A percentile compares a stretch with the other conserved stretches of the same genome.
These are phyloP conservation scores for Hylyphantes graminicola DNA, from an alignment of 1,140 invertebrate genomes.

Conservation along the genomic window DNA sequence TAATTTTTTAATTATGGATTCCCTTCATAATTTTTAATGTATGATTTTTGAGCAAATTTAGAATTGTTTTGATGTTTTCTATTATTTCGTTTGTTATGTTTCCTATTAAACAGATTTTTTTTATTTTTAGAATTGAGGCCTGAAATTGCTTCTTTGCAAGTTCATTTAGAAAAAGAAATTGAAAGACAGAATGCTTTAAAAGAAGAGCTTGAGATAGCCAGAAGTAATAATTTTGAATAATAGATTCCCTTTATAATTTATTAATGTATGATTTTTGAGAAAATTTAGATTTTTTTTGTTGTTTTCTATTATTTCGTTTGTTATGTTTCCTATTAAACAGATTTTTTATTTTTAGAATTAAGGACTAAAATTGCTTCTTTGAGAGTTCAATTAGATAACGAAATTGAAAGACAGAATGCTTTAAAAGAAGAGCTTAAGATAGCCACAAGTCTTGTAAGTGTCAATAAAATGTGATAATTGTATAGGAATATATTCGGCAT, in stretches of 20 bases:
- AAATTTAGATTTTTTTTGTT: background rate
- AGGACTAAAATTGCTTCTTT: slow-evolving; percentile 39
- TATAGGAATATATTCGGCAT: background rate
- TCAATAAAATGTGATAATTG: background rate
- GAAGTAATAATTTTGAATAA: background rate
- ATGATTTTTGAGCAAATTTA: background rate
- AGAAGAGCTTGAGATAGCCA: slow-evolving; percentile 50
- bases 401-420: slow-evolving; percentile 39
- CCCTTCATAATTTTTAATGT: background rate
- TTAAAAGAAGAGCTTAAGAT: slow-evolving; percentile 50
- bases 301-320: background rate
- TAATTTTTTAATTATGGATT: background rate
- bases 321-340: background rate
- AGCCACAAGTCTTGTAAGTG: slow-evolving; percentile 26
- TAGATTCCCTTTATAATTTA: background rate
- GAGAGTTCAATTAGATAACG: slow-evolving; percentile 16
- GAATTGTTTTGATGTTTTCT: background rate
- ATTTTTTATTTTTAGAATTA: slow-evolving; percentile 7
- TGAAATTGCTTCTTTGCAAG: slow-evolving; percentile 35
- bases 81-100: background rate
- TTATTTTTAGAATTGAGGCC: slow-evolving; percentile 28
- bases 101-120: background rate
- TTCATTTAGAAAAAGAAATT: slow-evolving; percentile 23
- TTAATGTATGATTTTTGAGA: background rate
- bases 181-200: slow-evolving; percentile 40